Evolutionary conservation across 1,140 invertebrate genomes (phyloP).

Genomic region (Adelges cooleyi): DNA sequence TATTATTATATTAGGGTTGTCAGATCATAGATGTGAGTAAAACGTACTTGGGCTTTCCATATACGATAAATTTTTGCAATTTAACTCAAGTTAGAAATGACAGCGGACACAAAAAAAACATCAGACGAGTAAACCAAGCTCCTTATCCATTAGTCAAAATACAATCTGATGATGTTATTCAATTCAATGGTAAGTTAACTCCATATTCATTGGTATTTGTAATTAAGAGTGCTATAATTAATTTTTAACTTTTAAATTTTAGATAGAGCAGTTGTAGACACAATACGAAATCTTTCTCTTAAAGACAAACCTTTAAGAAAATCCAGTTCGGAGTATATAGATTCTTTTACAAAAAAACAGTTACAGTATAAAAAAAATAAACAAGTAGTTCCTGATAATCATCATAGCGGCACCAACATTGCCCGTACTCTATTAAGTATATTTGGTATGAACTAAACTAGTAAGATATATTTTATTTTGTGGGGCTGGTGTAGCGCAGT

Average conservation of each 20-base stretch:
- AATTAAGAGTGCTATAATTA: neutral
- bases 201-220: neutral
- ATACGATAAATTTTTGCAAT: constrained; percentile 67
- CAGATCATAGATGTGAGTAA: constrained; percentile 61
- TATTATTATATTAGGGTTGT: constrained; percentile 45
- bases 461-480: neutral
- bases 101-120: constrained; percentile 55
- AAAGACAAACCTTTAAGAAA: constrained; percentile 6
- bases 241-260: neutral
- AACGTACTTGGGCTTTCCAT: constrained; percentile 56
- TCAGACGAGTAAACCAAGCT: constrained; percentile 62
- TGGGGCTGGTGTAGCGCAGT: no score
- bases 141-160: constrained; percentile 66
- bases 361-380: constrained; percentile 9
- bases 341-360: constrained; percentile 12
- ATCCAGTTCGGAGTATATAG: constrained; percentile 16
- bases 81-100: constrained; percentile 60
- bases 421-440: constrained; percentile 30
- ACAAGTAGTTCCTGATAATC: constrained; percentile 1
- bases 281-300: constrained; percentile 10
- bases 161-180: constrained; percentile 45
- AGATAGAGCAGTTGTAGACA: constrained; percentile 20
- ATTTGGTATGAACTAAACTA: constrained; percentile 24
- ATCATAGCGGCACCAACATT: constrained; percentile 25
- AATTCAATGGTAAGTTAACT: constrained; percentile 36